Evolutionary conservation across 2,888 invertebrate species (phyloP).

Genomic region (Acanthosepion esculentum): DNA sequence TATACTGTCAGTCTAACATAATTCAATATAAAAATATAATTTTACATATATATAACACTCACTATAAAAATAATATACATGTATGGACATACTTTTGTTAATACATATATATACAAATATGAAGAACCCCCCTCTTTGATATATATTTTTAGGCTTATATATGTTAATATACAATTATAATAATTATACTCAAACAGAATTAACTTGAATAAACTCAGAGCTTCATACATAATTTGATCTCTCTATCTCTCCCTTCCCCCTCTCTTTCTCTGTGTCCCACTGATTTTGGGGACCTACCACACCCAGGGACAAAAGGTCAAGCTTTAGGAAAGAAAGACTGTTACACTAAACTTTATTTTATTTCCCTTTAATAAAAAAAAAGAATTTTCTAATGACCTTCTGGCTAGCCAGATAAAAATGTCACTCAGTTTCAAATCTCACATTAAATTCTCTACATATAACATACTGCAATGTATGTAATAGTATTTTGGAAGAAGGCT

Average conservation of each 20-base stretch:
- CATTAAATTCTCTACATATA: neutral
- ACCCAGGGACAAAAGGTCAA: conserved; percentile 1
- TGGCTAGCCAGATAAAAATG: neutral
- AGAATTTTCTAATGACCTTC: neutral
- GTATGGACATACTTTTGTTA: neutral
- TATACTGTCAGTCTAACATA: too few relatives aligned
- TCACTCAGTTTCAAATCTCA: conserved; percentile 12
- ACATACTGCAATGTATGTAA: neutral
- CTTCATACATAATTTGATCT: neutral
- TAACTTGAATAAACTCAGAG: neutral
- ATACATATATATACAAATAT: neutral
- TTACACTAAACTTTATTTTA: neutral
- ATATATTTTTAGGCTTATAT: neutral
- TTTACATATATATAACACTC: too few relatives aligned
- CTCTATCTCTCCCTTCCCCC: neutral
- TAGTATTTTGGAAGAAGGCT: neutral
- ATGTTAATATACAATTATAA: too few relatives aligned
- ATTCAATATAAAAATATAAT: too few relatives aligned
- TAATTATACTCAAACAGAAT: neutral
- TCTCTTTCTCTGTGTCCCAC: neutral
- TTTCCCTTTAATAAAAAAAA: neutral
- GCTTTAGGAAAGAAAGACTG: neutral
- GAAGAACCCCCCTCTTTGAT: neutral
- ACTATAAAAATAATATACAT: too few relatives aligned
- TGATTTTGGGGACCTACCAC: neutral